Percentiles rank a stretch among this genome's conserved stretches.
Conservation (phyloP, 1,140 invertebrate species). For the Drosophila athabasca region DNA sequence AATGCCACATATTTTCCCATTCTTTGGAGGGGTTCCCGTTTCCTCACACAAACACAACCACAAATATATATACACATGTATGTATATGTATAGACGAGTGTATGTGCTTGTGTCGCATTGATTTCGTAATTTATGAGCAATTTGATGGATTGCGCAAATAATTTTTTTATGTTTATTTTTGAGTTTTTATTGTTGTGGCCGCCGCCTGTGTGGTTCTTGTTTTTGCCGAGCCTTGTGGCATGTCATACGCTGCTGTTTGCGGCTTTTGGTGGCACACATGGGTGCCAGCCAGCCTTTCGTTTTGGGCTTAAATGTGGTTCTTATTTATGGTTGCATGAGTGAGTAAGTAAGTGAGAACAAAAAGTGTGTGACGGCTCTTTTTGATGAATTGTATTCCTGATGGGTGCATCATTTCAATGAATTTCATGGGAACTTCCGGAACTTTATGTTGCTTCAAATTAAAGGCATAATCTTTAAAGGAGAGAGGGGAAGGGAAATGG, state of each 20-base stretch:
- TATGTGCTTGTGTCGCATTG: conserved; percentile 48
- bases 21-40: too few species aligned
- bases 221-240: conserved; percentile 8
- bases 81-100: neutral
- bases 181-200: conserved; percentile 50
- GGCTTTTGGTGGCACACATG: conserved; percentile 5
- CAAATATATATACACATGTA: neutral
- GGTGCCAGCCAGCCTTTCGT: conserved; percentile 10
- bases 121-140: conserved; percentile 67
- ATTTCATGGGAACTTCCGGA: too few species aligned
- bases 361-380: conserved; percentile 3
- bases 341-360: neutral
- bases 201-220: conserved; percentile 36
- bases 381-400: too few species aligned
- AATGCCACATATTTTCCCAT: conserved; percentile 40
- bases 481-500: too few species aligned
- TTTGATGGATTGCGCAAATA: conserved; percentile 72
- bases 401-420: too few species aligned
- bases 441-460: too few species aligned
- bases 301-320: conserved; percentile 10
- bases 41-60: neutral
- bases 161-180: conserved; percentile 57
- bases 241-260: conserved; percentile 15
- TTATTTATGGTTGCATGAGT: neutral
- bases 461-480: too few species aligned